These are phyloP conservation scores for Petroica traversi DNA, from an alignment of 2,113 vertebrate species.

Conservation along the genomic window DNA sequence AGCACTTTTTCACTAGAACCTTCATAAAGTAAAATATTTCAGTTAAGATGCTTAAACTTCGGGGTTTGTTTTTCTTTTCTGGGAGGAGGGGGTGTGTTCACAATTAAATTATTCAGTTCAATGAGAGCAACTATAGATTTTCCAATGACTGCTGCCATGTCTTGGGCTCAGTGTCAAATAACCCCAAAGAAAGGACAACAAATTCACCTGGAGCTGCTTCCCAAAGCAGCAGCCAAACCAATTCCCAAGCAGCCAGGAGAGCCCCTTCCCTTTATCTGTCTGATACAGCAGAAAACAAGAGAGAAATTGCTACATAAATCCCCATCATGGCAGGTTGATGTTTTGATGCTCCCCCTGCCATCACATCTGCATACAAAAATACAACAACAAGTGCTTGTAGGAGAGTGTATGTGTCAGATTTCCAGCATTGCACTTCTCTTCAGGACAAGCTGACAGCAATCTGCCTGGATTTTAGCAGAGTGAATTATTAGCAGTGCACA, in stretches of 20 bases:
- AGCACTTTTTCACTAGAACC: not conserved
- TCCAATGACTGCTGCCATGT: not conserved
- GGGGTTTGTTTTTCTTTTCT: rapidly evolving
- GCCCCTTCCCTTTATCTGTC: not conserved
- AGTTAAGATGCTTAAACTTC: not conserved
- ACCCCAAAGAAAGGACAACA: not conserved
- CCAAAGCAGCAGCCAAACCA: not conserved
- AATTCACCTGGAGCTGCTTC: not conserved
- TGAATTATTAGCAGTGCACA: not conserved
- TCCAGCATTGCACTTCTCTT: not conserved
- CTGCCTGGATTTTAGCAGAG: not conserved
- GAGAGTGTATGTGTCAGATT: not conserved
- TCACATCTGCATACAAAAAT: conserved; percentile 35
- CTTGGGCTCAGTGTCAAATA: not conserved
- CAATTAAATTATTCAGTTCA: not conserved
- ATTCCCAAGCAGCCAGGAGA: not conserved
- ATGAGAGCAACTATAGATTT: not conserved
- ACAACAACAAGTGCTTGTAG: conserved; percentile 40
- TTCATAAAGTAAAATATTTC: not conserved
- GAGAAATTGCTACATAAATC: conserved; percentile 27
- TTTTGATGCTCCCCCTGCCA: conserved; percentile 42
- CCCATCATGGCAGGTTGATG: not conserved
- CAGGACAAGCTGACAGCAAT: conserved; percentile 10
- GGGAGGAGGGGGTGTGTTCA: not conserved
- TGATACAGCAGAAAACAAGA: not conserved